Conservation (phyloP, 2,113 vertebrate species). For the Hippolais icterina region DNA sequence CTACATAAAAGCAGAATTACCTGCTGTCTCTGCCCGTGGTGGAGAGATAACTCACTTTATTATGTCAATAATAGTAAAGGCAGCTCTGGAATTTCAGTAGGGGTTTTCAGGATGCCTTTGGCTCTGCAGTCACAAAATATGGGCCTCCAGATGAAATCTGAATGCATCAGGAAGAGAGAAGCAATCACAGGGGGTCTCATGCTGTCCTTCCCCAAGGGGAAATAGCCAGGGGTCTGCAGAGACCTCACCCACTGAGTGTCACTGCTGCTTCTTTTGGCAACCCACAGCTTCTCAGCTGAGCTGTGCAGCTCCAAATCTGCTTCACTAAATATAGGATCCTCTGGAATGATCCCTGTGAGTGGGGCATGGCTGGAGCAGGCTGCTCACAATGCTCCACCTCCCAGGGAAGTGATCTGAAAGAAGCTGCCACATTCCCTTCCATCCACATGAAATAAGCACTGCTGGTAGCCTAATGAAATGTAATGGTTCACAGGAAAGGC, state of each 20-base stretch:
- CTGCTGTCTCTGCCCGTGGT: not conserved
- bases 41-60: not conserved
- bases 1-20: not conserved
- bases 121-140: not conserved
- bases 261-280: not conserved
- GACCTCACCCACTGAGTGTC: rapidly evolving
- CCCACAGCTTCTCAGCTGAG: not conserved
- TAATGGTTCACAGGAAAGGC: constrained; percentile 3
- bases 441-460: constrained; percentile 22
- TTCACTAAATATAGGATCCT: not conserved
- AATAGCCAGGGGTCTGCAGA: not conserved
- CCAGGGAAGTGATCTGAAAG: not conserved
- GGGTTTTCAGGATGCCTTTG: not conserved
- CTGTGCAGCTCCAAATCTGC: not conserved
- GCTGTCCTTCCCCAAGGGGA: not conserved
- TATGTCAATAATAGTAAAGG: not conserved
- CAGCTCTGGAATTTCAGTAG: not conserved
- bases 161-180: not conserved
- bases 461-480: not conserved
- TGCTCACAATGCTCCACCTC: not conserved
- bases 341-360: not conserved
- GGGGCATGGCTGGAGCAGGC: not conserved
- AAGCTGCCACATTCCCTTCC: not conserved
- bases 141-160: not conserved
- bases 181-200: not conserved